Conservation (phyloP, 2,888 invertebrate species). For the Molorchus minor region DNA sequence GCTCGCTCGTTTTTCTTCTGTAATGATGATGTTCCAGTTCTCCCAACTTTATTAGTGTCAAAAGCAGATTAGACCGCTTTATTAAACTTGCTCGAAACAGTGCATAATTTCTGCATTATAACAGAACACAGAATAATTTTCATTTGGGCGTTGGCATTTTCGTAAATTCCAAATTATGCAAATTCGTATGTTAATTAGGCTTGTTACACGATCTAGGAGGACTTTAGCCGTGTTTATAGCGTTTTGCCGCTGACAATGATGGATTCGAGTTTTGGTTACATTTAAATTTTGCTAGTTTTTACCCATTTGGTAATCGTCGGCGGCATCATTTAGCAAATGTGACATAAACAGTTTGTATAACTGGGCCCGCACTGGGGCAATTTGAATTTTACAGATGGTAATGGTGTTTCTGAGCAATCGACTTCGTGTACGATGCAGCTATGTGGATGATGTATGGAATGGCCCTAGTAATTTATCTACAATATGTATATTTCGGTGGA, state of each 20-base stretch:
- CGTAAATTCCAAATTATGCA: constrained; percentile 54
- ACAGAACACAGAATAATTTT: constrained; percentile 40
- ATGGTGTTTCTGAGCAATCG: constrained; percentile 38
- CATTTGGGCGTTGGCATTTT: constrained; percentile 39
- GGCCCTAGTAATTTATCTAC: not conserved
- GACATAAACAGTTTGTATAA: constrained; percentile 51
- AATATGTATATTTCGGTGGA: not conserved
- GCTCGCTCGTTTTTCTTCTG: not conserved
- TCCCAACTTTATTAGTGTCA: constrained; percentile 39
- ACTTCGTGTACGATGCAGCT: constrained; percentile 32
- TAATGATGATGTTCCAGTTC: constrained; percentile 24
- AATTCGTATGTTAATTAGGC: constrained; percentile 57
- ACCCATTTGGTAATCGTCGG: constrained; percentile 46
- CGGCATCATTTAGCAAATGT: constrained; percentile 49
- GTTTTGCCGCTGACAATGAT: constrained; percentile 51
- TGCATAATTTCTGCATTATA: constrained; percentile 41
- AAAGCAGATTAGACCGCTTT: constrained; percentile 39
- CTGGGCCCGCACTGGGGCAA: constrained; percentile 31
- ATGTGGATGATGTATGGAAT: constrained; percentile 1
- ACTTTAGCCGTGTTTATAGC: constrained; percentile 46
- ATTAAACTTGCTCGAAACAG: constrained; percentile 35
- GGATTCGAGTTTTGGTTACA: constrained; percentile 49
- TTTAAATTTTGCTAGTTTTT: constrained; percentile 52
- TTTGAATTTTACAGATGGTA: constrained; percentile 45
- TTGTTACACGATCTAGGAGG: constrained; percentile 55